Conservation (phyloP, 2,797 vertebrate species). For the Perodicticus potto region DNA sequence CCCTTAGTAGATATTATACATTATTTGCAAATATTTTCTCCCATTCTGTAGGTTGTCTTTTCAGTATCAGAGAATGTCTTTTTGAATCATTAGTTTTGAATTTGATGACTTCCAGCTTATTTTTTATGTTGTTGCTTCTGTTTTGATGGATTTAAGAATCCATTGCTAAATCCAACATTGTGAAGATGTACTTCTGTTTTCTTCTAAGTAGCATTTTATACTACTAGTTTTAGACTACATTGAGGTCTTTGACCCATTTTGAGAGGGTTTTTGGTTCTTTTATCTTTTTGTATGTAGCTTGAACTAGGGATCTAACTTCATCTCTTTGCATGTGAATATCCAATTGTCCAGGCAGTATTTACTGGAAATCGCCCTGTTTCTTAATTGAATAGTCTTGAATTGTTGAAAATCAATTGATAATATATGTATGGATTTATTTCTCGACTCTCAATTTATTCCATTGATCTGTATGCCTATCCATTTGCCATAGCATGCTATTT, state of each 20-base stretch:
- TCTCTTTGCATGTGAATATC: background rate
- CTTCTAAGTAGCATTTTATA: background rate
- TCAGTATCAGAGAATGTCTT: background rate
- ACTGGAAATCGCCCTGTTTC: conserved; percentile 2
- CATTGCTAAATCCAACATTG: background rate
- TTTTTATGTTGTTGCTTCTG: background rate
- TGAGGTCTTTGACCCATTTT: background rate
- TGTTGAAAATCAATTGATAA: background rate
- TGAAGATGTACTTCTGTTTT: conserved; percentile 24
- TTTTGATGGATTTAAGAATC: conserved; percentile 5
- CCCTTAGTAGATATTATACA: background rate
- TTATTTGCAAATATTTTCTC: conserved; percentile 12
- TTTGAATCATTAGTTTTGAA: background rate
- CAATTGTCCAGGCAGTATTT: background rate
- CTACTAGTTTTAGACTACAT: background rate
- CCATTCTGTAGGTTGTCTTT: background rate
- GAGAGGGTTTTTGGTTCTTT: too few species aligned
- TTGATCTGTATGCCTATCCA: background rate
- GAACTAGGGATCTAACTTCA: background rate
- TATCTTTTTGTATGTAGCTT: background rate
- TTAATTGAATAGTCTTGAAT: background rate
- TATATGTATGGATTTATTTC: background rate
- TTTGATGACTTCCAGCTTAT: conserved; percentile 9
- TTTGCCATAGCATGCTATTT: background rate
- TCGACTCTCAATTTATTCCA: background rate